Evolutionary conservation across 2,888 invertebrate genomes (phyloP).

Genomic region (Adelognathus sp.): DNA sequence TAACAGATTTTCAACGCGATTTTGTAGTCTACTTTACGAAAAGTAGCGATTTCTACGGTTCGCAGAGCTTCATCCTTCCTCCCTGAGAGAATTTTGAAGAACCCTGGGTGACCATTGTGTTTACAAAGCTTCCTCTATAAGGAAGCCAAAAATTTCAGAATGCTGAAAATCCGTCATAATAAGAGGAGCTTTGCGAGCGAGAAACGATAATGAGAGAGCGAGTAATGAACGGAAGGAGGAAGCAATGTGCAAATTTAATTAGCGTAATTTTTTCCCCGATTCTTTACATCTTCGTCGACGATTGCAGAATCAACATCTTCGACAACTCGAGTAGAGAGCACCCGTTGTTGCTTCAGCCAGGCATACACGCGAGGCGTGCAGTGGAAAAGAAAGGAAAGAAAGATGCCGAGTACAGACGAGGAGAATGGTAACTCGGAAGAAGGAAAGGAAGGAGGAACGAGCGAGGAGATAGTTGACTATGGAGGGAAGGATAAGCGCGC

Average conservation of each 20-base stretch:
- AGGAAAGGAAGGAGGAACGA: conserved; percentile 1
- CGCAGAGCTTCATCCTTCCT: no score
- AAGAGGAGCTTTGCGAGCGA: no score
- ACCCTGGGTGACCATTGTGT: no score
- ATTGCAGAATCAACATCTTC: neutral
- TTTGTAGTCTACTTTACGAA: no score
- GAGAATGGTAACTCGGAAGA: neutral
- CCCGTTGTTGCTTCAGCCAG: neutral
- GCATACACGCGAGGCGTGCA: neutral
- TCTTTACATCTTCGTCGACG: neutral
- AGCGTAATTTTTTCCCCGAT: neutral
- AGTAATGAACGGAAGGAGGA: no score
- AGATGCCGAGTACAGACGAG: neutral
- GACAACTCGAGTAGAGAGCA: neutral
- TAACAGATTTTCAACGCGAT: no score
- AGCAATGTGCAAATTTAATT: neutral
- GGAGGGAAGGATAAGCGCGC: conserved; percentile 45
- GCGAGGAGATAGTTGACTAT: conserved; percentile 31
- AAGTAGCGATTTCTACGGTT: no score
- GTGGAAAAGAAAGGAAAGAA: conserved; percentile 2
- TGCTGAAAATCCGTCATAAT: no score
- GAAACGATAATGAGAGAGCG: no score
- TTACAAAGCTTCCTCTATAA: no score
- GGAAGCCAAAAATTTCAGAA: no score
- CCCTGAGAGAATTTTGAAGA: no score